A percentile compares a stretch with the other conserved stretches of the same genome.
Conservation (phyloP, 2,797 vertebrate genomes). For the Leptodactylus fallax region DNA sequence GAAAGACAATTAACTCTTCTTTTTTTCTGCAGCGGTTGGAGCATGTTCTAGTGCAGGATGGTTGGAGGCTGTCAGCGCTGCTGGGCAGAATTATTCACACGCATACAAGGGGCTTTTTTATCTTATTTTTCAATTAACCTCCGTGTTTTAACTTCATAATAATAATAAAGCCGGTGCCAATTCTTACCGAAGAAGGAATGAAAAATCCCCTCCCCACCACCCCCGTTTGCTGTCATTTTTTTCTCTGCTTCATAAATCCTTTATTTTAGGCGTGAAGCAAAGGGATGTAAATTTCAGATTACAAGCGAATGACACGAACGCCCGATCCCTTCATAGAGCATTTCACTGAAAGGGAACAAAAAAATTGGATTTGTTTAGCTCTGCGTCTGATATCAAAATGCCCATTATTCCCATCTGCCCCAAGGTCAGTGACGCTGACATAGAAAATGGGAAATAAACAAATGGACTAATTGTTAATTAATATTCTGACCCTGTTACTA, state of each 20-base stretch:
- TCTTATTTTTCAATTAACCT: constrained; percentile 97
- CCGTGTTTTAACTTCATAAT: constrained; percentile 86
- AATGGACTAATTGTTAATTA: background rate
- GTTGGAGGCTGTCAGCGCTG: constrained; percentile 76
- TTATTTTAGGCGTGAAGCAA: constrained; percentile 68
- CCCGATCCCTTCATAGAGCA: constrained; percentile 70
- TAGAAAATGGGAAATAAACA: background rate
- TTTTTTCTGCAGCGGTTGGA: constrained; percentile 80
- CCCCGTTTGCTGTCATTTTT: constrained; percentile 75
- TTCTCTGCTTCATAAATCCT: constrained; percentile 78
- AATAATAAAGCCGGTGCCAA: constrained; percentile 78
- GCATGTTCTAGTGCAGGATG: constrained; percentile 76
- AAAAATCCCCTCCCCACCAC: constrained; percentile 68
- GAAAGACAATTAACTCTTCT: constrained; percentile 87
- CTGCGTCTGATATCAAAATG: background rate
- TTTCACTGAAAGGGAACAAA: constrained; percentile 61
- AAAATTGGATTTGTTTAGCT: constrained; percentile 53
- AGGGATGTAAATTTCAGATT: constrained; percentile 79
- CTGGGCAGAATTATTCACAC: constrained; percentile 84
- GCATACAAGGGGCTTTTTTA: constrained; percentile 89
- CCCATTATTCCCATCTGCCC: constrained; percentile 21
- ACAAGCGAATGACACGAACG: constrained; percentile 75
- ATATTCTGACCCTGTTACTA: background rate
- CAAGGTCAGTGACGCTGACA: background rate
- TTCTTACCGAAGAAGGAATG: constrained; percentile 87